Percentiles rank a stretch among this genome's conserved stretches.
These are phyloP conservation scores for Capromys pilorides DNA, from an alignment of 2,797 vertebrate species.

Conservation along the genomic window DNA sequence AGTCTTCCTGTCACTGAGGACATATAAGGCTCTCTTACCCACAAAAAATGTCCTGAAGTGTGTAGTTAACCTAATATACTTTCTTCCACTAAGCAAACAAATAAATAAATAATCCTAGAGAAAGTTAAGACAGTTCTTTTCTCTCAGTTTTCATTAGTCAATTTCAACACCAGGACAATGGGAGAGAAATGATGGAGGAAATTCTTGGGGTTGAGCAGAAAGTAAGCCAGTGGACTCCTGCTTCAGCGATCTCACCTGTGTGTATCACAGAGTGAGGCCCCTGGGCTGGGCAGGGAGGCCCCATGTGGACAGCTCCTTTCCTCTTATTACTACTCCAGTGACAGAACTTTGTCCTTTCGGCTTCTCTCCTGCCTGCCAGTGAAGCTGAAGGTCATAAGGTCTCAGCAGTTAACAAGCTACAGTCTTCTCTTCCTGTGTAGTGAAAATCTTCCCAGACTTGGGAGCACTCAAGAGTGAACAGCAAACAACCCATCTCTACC, in stretches of 20 bases:
- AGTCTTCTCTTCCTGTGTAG: neutral
- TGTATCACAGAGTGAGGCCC: neutral
- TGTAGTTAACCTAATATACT: neutral
- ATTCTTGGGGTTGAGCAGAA: neutral
- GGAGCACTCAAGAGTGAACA: neutral
- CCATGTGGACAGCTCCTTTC: neutral
- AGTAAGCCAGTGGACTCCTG: neutral
- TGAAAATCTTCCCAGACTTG: neutral
- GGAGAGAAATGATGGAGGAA: neutral
- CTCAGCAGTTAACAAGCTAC: neutral
- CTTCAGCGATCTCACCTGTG: neutral
- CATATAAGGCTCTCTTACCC: neutral
- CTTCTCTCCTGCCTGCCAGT: neutral
- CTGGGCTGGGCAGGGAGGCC: neutral
- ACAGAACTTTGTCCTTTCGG: neutral
- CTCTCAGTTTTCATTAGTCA: neutral
- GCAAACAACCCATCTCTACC: neutral
- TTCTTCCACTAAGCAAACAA: conserved; percentile 44
- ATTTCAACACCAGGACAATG: neutral
- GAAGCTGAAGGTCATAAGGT: neutral
- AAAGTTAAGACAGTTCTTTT: neutral
- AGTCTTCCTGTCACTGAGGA: neutral
- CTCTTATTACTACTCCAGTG: neutral
- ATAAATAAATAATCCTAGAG: neutral
- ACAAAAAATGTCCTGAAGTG: neutral